Base-by-base conservation (phyloP, 2,888 invertebrate species). In the Dolomedes plantarius region DNA sequence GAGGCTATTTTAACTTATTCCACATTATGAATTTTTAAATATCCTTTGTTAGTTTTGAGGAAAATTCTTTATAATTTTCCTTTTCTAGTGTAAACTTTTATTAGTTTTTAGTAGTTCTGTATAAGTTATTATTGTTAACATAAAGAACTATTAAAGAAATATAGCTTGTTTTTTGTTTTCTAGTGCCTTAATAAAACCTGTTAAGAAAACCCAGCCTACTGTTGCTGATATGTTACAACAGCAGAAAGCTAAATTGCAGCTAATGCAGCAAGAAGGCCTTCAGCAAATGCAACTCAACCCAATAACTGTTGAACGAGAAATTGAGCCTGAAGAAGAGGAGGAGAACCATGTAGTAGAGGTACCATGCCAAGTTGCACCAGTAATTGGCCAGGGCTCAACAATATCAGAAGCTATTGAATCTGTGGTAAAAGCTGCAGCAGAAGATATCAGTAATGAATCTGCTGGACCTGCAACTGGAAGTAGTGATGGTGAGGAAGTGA, bases 201-300 rank as follows among this genome's bases (percentile, higher is more conserved):
- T 90, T 81, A 91, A 91, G 82, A 90, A 90, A 87, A 77, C 83
- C 16, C 90, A 90, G n/a, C 90, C 90, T 11, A 90, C 90, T 62
- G 90, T 90, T 13, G 90, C 90, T 39, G 90, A 90, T 80, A 88
- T 91, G 50, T 88, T 91, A 36, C 90, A 91, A 82, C 90, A 90
- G 74, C 90, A 90, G 74, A 89, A 89, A 56, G 89, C 88, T 9
- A 88, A 89, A 67, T 73, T 86, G 13, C 88, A 87, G 46, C 81
- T 85, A n/a, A 71, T 83, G 62, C 83, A 85, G 41, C 68, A 81
- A 39, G 86, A 86, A 75, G 56, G 50, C 32, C n/a, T 56, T 13
- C 79, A 86, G 27, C 79, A 80, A 41, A 68, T 86, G 32, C 75
- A 80, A 28, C 67, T 79, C 7, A 71, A 68, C 41, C 88, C 88